Conservation (phyloP, 2,113 vertebrate genomes). For the Gymnobelideus leadbeateri region DNA sequence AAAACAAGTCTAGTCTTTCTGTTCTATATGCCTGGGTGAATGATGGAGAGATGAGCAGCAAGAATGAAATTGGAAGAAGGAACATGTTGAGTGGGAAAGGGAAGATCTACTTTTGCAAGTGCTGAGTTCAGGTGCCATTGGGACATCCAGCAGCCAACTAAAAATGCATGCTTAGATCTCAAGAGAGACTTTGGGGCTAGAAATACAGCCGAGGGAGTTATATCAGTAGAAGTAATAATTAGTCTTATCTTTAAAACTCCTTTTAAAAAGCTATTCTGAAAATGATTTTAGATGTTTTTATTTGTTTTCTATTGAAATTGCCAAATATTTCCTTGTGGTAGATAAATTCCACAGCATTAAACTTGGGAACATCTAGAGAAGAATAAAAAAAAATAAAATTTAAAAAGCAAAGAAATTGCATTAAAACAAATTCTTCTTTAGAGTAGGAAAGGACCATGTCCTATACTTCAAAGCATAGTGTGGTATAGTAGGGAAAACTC, state of each 20-base stretch:
- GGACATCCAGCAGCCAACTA: neutral
- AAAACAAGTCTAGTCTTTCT: conserved; percentile 11
- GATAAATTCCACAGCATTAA: conserved; percentile 56
- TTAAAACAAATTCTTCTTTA: neutral
- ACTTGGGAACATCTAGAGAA: conserved; percentile 11
- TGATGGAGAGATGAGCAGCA: neutral
- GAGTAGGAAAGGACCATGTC: neutral
- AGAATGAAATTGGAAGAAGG: neutral
- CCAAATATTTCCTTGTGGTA: conserved; percentile 43
- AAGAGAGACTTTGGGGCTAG: neutral
- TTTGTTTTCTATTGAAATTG: conserved; percentile 32
- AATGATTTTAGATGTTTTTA: conserved; percentile 53
- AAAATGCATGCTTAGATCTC: neutral
- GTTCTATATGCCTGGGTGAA: neutral
- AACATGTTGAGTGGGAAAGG: neutral
- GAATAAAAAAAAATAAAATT: conserved; percentile 43
- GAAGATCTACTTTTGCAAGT: neutral
- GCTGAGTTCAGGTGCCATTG: neutral
- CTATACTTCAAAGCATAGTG: neutral
- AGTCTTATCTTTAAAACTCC: neutral
- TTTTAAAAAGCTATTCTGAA: conserved; percentile 28
- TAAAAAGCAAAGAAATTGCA: conserved; percentile 37
- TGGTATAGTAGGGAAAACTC: neutral
- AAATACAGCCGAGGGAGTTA: neutral
- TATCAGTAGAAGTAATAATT: neutral